phyloP scores from a whole-genome alignment of 2,888 invertebrate species.

The Geophilus truncorum region DNA sequence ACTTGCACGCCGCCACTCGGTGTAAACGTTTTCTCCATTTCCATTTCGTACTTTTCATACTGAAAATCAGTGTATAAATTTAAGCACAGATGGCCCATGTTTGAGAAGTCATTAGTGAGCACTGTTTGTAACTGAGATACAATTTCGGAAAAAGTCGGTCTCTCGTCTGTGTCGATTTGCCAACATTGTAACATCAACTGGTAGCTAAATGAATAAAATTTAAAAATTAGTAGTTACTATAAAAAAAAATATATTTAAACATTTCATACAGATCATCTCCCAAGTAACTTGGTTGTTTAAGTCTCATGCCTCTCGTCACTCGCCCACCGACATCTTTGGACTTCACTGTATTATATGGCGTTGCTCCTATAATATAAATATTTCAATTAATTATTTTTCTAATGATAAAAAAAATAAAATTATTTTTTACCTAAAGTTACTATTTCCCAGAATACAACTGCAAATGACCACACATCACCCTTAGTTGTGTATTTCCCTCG shows the following conservation, averaged over 20 bases:
- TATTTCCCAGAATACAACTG: slow-evolving; percentile 76
- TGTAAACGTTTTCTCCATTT: slow-evolving; percentile 36
- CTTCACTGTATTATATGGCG: slow-evolving; percentile 66
- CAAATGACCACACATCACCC: slow-evolving; percentile 79
- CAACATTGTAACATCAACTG: slow-evolving; percentile 78
- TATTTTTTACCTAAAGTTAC: slow-evolving; percentile 59
- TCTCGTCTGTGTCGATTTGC: slow-evolving; percentile 74
- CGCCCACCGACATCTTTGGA: slow-evolving; percentile 64
- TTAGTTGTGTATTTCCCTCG: slow-evolving; percentile 62
- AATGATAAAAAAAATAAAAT: neutral
- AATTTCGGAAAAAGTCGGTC: slow-evolving; percentile 59
- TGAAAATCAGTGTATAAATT: slow-evolving; percentile 41
- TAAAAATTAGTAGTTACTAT: no score
- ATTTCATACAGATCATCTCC: slow-evolving; percentile 62
- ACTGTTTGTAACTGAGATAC: neutral
- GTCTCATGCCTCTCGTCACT: slow-evolving; percentile 64
- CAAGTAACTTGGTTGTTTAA: slow-evolving; percentile 67
- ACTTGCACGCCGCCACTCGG: neutral
- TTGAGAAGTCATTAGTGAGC: neutral
- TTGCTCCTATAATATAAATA: slow-evolving; percentile 55
- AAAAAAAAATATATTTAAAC: no score
- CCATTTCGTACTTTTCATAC: slow-evolving; percentile 42
- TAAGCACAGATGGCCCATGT: slow-evolving; percentile 40
- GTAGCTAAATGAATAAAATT: slow-evolving; percentile 49
- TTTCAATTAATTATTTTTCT: neutral